Evolutionary conservation across 2,113 vertebrate genomes (phyloP).

Genomic region (Rhinopomastus cyanomelas): DNA sequence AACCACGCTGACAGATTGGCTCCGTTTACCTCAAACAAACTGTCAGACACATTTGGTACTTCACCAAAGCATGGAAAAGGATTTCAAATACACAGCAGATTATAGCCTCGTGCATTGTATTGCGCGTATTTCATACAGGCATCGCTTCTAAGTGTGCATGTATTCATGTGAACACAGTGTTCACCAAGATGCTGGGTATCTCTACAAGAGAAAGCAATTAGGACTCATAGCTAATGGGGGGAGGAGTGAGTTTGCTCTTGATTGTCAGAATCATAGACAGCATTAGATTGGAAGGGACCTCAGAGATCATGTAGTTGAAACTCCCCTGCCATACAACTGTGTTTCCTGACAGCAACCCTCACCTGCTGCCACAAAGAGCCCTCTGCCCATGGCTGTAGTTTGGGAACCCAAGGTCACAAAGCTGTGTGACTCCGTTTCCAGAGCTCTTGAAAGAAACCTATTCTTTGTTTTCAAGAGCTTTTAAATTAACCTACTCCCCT

Average conservation of each 20-base stretch:
- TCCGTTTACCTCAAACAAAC: conserved; percentile 53
- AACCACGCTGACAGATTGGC: conserved; percentile 41
- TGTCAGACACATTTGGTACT: conserved; percentile 18
- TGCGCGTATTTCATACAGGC: conserved; percentile 52
- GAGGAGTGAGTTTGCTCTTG: not conserved
- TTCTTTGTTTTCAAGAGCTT: not conserved
- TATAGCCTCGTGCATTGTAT: not conserved
- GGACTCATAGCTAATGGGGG: not conserved
- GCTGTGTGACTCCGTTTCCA: not conserved
- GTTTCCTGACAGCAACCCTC: not conserved
- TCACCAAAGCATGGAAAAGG: conserved; percentile 7
- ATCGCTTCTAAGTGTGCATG: not conserved
- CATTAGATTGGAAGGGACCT: no score
- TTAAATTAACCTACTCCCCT: not conserved
- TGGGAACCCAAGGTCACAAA: not conserved
- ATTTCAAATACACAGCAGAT: conserved; percentile 25
- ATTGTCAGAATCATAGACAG: not conserved
- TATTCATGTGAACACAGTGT: not conserved
- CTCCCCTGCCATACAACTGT: not conserved
- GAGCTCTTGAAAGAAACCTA: not conserved
- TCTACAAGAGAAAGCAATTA: conserved; percentile 36
- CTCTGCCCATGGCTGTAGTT: fast-evolving
- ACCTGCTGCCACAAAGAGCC: not conserved
- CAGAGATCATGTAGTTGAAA: no score
- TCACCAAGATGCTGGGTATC: not conserved